Base-by-base conservation (phyloP, 2,888 invertebrate species). In the Zygogramma bicolorata region DNA sequence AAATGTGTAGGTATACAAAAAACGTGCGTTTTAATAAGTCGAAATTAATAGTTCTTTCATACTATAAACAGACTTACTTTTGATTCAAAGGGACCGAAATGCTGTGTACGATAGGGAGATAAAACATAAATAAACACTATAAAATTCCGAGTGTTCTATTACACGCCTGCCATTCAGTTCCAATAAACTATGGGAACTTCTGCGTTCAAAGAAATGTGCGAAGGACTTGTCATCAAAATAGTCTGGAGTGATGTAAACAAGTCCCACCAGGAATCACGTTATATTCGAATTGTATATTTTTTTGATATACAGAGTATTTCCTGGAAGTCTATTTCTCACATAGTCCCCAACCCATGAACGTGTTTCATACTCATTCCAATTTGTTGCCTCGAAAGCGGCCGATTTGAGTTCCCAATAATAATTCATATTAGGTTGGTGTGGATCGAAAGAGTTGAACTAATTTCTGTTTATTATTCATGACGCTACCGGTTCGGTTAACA, bases 81-180 rank as follows among this genome's bases (percentile, higher is more conserved):
- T 7, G 15, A 29, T 59, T 67, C 73, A 73, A 73, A 69, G 66
- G 15, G 58, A 38, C 73, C 73, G 73, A 75, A 73, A 75, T 67
- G 57, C 73, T 79, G 69, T 76, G 75, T 74, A 73, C 75, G 80
- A 80, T 77, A 75, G 74, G 76, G 79, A 79, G 73, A 75, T 77
- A 75, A 65, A 74, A 72, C 59, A 73, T 76, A 76, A 80, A 80
- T 76, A 80, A 80, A 80, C 80, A 80, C 71, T 42, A 76, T 77
- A 73, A 77, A 73, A 75, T 68, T 75, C 70, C 69, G 62, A 71
- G 75, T 71, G 73, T 70, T 75, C 66, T 61, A 67, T 60, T 67
- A 62, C 68, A 29, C 66, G 76, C 40, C 72, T 75, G 65, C 67
- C 70, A 71, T 59, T 65, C 63, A 72, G 65, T 69, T 74, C 62